A percentile compares a stretch with the other conserved stretches of the same genome.
Conservation (phyloP, 2,888 invertebrate genomes). For the Cataglyphis altisquamis region DNA sequence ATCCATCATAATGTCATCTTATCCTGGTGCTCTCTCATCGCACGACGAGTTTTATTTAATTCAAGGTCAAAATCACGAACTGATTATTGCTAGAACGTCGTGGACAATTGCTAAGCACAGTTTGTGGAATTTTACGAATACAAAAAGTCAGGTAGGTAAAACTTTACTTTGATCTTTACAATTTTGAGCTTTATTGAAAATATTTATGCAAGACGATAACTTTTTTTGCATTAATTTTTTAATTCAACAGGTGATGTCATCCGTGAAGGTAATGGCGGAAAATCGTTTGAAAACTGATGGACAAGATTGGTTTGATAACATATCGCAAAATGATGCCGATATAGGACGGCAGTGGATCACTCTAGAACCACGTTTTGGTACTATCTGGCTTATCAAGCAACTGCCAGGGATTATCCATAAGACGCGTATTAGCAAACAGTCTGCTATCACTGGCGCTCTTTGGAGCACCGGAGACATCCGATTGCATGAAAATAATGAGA, state of each 20-base stretch:
- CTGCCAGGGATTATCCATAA: conserved; percentile 89
- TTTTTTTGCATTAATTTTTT: not conserved
- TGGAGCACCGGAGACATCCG: conserved; percentile 90
- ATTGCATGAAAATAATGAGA: conserved; percentile 85
- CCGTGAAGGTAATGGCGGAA: conserved; percentile 93
- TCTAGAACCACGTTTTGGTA: conserved; percentile 88
- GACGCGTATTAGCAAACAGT: conserved; percentile 90
- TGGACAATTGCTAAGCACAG: conserved; percentile 86
- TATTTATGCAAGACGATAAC: not conserved
- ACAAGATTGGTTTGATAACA: conserved; percentile 91
- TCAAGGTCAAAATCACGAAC: conserved; percentile 86
- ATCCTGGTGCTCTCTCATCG: conserved; percentile 93
- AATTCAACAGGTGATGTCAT: conserved; percentile 89
- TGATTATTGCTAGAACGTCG: conserved; percentile 92
- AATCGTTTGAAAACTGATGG: conserved; percentile 92
- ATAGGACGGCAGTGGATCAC: conserved; percentile 95
- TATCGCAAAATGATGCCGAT: conserved; percentile 93
- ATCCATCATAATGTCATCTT: conserved; percentile 93
- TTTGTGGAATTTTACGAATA: conserved; percentile 58
- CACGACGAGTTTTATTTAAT: conserved; percentile 94
- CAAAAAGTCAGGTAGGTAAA: conserved; percentile 62
- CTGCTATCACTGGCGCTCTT: conserved; percentile 90
- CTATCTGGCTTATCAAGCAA: conserved; percentile 93
- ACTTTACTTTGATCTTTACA: not conserved
- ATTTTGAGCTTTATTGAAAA: not conserved